A percentile compares a stretch with the other conserved stretches of the same genome.
Evolutionary conservation across 2,888 invertebrate species (phyloP).

Genomic region (Volucella inflata): DNA sequence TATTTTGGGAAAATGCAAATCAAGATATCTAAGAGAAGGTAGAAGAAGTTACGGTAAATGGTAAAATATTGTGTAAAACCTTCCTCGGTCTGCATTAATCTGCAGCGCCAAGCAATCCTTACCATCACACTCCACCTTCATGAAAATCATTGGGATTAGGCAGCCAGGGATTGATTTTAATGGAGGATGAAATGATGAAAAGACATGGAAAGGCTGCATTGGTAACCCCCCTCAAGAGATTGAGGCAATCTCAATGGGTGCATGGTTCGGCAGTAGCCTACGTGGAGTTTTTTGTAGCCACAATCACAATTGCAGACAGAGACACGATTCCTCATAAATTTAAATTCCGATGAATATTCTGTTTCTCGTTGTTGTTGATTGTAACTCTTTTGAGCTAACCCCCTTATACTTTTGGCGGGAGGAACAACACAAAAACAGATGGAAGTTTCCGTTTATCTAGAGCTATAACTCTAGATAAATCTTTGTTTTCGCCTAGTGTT

Average conservation of each 20-base stretch:
- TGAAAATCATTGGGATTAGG: slow-evolving; percentile 19
- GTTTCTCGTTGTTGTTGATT: slow-evolving; percentile 23
- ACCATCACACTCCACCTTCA: slow-evolving; percentile 47
- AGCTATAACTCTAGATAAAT: slow-evolving; percentile 70
- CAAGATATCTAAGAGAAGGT: slow-evolving; percentile 14
- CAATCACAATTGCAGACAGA: slow-evolving; percentile 38
- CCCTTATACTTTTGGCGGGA: slow-evolving; percentile 34
- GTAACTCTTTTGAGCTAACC: neutral
- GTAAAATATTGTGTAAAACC: slow-evolving; percentile 5
- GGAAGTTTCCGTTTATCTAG: slow-evolving; percentile 70
- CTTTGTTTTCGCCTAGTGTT: slow-evolving; percentile 61
- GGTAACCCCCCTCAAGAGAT: slow-evolving; percentile 8
- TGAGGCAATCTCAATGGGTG: slow-evolving; percentile 27
- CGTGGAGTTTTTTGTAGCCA: slow-evolving; percentile 24
- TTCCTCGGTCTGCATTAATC: neutral
- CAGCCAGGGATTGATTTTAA: slow-evolving; percentile 21
- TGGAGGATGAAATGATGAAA: slow-evolving; percentile 9
- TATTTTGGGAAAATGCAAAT: slow-evolving; percentile 1
- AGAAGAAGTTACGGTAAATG: slow-evolving; percentile 17
- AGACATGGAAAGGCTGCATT: neutral
- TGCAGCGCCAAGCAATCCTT: neutral
- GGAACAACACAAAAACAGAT: slow-evolving; percentile 36
- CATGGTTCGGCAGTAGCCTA: slow-evolving; percentile 32
- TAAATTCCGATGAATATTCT: slow-evolving; percentile 72
- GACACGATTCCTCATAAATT: slow-evolving; percentile 73